Percentiles rank a stretch among this genome's conserved stretches.
Evolutionary conservation across 2,888 invertebrate species (phyloP).

Genomic region (Ecliptopera silaceata): DNA sequence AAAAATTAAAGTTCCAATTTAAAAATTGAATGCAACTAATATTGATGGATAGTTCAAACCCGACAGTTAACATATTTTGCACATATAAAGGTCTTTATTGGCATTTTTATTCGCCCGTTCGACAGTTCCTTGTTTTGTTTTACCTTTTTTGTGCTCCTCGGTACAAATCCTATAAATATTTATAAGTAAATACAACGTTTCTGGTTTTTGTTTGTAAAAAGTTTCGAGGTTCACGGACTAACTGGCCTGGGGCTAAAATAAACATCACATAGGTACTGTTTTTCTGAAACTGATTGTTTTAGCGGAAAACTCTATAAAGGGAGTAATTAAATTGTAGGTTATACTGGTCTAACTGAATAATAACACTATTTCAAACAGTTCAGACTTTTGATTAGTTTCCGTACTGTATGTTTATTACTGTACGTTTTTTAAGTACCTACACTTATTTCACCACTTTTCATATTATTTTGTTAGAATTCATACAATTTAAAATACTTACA

Average conservation of each 20-base stretch:
- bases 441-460: no score
- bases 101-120: constrained; percentile 9
- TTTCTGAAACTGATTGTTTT: not conserved
- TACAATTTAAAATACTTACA: no score
- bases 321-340: not conserved
- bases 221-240: constrained; percentile 22
- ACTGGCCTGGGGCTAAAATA: constrained; percentile 12
- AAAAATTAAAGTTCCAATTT: not conserved
- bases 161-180: constrained; percentile 23
- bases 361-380: not conserved
- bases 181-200: constrained; percentile 15
- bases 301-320: not conserved
- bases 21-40: constrained; percentile 1
- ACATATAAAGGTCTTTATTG: constrained; percentile 1
- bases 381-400: no score
- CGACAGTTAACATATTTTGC: constrained; percentile 9
- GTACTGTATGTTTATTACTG: no score
- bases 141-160: constrained; percentile 7
- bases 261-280: constrained; percentile 3
- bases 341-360: not conserved
- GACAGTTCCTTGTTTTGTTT: constrained; percentile 12
- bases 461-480: no score
- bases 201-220: constrained; percentile 25
- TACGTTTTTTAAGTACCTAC: no score
- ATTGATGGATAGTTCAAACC: constrained; percentile 6